Base-by-base conservation (phyloP, 2,888 invertebrate genomes). In the Pycnomerus fuliginosus region DNA sequence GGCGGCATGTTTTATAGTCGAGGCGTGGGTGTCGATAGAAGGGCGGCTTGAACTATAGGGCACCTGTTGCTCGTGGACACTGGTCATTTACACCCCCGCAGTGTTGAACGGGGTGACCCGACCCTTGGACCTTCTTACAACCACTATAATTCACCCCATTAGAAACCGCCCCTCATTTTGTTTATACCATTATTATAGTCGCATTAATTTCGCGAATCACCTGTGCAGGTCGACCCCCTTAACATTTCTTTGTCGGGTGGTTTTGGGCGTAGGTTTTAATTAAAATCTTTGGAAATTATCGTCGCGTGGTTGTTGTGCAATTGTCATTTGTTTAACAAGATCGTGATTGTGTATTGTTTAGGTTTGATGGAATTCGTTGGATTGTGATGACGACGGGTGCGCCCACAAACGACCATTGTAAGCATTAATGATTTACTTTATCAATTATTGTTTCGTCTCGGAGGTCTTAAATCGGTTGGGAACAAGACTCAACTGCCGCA, bases 291-390 rank as follows among this genome's bases (percentile, higher is more conserved):
- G 17, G 56, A 58, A 60, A 59, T 57, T 57, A 61, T 62, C 56
- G 61, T 51, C 52, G 58, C 24, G 14, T 23, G 34, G 25, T 16
- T 34, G 54, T 52, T 42, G 51, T 53, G 53, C 52, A 56, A 60
- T 58, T 60, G 60, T 61, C 62, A 56, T 58, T 60, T 57, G 60
- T 56, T 20, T 61, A 62, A 61, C 58, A 57, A 59, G 54, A 55
- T 56, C 55, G 56, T 50, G 61, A 63, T 63, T 61, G 58, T 61
- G 60, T 58, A 62, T 64, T 64, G 63, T 64, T 62, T 53, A 49
- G 50, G 57, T 60, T 60, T 64, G 64, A 63, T 61, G 60, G 53
- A 58, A 61, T 48, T 47, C 46, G 20, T 27, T 20, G 29, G 36
- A 17, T 39, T 25, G 16, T 12, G 15, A 10, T n/a, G n/a, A n/a